These are phyloP conservation scores for Gymnobelideus leadbeateri DNA, from an alignment of 2,113 vertebrate species.

Conservation along the genomic window DNA sequence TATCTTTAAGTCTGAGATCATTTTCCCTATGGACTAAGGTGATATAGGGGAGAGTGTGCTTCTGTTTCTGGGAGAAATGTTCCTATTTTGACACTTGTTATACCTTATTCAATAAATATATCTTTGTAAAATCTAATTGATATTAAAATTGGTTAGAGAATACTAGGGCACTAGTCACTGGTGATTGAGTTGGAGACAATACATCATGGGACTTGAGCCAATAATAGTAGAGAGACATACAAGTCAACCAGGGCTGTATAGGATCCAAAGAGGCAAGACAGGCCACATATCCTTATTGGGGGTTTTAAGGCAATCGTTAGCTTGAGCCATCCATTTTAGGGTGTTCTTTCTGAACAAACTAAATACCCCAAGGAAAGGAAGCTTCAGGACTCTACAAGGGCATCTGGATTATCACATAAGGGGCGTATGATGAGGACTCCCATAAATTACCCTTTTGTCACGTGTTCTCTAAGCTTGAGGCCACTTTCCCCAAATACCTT, in stretches of 20 bases:
- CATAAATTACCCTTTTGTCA: neutral
- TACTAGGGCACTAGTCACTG: neutral
- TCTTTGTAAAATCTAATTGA: neutral
- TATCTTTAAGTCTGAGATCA: neutral
- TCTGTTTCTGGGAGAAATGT: neutral
- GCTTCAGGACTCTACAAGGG: neutral
- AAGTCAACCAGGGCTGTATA: neutral
- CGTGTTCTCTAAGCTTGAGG: neutral
- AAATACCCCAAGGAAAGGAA: neutral
- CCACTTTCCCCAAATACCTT: neutral
- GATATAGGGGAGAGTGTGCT: neutral
- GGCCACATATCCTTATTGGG: neutral
- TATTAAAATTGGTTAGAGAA: neutral
- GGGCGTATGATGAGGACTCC: neutral
- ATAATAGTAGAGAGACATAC: neutral
- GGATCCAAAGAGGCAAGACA: neutral
- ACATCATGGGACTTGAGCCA: neutral
- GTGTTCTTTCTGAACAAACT: neutral
- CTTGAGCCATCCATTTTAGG: neutral
- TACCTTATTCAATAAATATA: neutral
- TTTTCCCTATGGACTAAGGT: neutral
- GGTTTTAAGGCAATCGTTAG: neutral
- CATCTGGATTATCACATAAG: neutral
- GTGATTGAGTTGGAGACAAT: neutral
- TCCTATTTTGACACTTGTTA: neutral